Conservation (phyloP, 2,113 vertebrate species). For the Brachypteracias leptosomus region DNA sequence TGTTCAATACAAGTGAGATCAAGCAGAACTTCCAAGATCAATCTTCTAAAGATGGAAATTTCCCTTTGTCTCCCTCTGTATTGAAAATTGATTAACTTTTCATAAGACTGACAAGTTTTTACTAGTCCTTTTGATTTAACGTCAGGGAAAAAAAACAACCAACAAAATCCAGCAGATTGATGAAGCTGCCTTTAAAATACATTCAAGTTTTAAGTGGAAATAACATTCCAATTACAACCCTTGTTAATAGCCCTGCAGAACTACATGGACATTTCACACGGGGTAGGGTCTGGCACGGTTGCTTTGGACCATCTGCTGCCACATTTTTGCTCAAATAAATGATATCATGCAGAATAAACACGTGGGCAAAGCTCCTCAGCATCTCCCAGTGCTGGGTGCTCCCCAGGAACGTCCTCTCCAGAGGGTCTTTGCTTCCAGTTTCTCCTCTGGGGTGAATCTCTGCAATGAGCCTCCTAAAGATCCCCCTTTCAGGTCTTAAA, state of each 20-base stretch:
- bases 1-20: constrained; percentile 69
- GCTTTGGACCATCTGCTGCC: no score
- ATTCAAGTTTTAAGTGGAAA: constrained; percentile 66
- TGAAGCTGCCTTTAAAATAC: constrained; percentile 53
- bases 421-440: neutral
- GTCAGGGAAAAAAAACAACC: neutral
- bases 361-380: neutral
- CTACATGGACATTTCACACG: neutral
- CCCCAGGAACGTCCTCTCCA: neutral
- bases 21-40: constrained; percentile 61
- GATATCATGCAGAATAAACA: neutral
- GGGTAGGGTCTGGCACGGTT: no score
- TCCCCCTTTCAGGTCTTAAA: neutral
- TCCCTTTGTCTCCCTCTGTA: constrained; percentile 62
- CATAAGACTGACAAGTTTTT: constrained; percentile 32
- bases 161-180: constrained; percentile 27
- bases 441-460: neutral
- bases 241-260: constrained; percentile 31
- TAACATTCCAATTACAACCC: constrained; percentile 42
- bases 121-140: constrained; percentile 52
- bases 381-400: neutral
- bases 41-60: constrained; percentile 61
- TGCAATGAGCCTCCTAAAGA: neutral
- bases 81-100: constrained; percentile 73
- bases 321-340: neutral